phyloP scores from a whole-genome alignment of 2,113 vertebrate genomes.

The Eublepharis macularius region DNA sequence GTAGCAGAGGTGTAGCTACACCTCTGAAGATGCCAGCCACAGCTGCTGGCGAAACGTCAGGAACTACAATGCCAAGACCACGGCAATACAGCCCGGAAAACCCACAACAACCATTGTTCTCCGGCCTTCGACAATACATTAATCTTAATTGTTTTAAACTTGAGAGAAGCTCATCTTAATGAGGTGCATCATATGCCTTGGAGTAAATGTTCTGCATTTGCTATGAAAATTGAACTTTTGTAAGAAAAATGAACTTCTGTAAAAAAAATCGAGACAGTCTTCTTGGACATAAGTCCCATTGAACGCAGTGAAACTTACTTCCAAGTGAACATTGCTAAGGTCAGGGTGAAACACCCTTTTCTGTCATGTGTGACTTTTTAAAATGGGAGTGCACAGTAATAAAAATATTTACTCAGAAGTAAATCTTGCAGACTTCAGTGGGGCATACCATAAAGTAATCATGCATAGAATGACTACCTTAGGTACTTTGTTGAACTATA shows the following conservation, averaged over 20 bases:
- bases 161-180: too few relatives aligned
- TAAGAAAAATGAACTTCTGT: background rate
- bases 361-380: background rate
- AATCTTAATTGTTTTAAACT: too few relatives aligned
- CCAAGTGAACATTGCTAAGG: background rate
- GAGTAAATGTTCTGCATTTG: too few relatives aligned
- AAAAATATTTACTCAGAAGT: background rate
- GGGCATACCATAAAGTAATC: background rate
- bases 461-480: background rate
- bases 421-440: background rate
- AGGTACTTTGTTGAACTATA: background rate
- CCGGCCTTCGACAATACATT: too few relatives aligned
- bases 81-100: too few relatives aligned
- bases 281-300: background rate
- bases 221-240: background rate
- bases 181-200: too few relatives aligned
- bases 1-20: too few relatives aligned
- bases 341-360: background rate
- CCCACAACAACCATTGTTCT: too few relatives aligned
- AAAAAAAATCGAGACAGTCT: background rate
- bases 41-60: too few relatives aligned
- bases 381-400: background rate
- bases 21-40: too few relatives aligned
- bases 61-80: too few relatives aligned
- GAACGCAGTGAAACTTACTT: background rate